A percentile compares a stretch with the other conserved stretches of the same genome.
Evolutionary conservation across 1,140 invertebrate genomes (phyloP).

Genomic region (Panagrolaimus sp.): DNA sequence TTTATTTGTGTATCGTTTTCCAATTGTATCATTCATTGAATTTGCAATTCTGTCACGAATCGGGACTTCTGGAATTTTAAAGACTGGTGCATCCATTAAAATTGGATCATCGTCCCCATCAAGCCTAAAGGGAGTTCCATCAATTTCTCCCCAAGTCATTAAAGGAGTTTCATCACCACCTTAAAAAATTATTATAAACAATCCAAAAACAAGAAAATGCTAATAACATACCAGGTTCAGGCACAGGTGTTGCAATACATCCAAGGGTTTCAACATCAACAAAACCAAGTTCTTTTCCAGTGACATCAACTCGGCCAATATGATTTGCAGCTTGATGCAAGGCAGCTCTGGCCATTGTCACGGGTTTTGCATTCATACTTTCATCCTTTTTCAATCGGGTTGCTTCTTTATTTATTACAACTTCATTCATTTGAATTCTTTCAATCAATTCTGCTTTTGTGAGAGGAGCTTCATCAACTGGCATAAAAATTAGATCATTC

Average conservation of each 20-base stretch:
- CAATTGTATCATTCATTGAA: constrained; percentile 81
- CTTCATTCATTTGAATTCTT: constrained; percentile 66
- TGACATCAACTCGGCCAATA: constrained; percentile 80
- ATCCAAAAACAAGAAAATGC: too few relatives aligned
- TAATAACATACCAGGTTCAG: constrained; percentile 25
- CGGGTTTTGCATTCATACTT: constrained; percentile 43
- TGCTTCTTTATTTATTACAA: constrained; percentile 74
- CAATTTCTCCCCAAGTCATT: constrained; percentile 99
- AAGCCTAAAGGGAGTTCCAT: constrained; percentile 81
- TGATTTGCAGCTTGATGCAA: constrained; percentile 60
- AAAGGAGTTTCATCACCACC: constrained; percentile 75
- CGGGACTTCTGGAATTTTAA: constrained; percentile 72
- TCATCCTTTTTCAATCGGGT: constrained; percentile 71
- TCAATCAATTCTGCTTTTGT: constrained; percentile 72
- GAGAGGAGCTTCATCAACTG: constrained; percentile 70
- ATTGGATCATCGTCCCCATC: constrained; percentile 62
- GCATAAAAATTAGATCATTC: constrained; percentile 93
- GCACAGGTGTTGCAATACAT: constrained; percentile 68
- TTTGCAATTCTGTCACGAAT: constrained; percentile 80
- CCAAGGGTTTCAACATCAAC: constrained; percentile 62
- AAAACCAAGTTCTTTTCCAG: constrained; percentile 74
- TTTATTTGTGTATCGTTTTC: constrained; percentile 74
- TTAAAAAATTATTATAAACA: too few relatives aligned
- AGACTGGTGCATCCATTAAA: constrained; percentile 58
- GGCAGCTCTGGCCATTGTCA: constrained; percentile 49